Evolutionary conservation across 2,113 vertebrate species (phyloP).

Genomic region (Papio anubis): DNA sequence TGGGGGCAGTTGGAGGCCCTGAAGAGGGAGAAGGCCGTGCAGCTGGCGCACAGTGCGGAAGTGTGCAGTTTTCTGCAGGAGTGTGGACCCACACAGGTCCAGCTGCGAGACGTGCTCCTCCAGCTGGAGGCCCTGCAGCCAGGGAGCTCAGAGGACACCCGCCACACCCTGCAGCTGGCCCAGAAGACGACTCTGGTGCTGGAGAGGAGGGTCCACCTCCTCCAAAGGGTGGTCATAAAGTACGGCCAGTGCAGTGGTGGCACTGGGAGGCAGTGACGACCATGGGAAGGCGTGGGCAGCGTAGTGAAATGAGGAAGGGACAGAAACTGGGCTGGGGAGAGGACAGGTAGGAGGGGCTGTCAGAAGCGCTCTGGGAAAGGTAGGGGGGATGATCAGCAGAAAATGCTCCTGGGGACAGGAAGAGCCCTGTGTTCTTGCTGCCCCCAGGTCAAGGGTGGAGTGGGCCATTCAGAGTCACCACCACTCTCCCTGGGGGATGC

Average conservation of each 20-base stretch:
- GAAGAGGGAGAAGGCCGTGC: slow-evolving; percentile 88
- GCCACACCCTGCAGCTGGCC: slow-evolving; percentile 76
- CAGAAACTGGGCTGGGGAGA: background rate
- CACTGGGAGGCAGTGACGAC: background rate
- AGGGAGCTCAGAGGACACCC: slow-evolving; percentile 76
- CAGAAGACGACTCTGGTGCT: slow-evolving; percentile 87
- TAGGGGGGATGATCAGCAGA: background rate
- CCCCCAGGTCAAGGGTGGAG: background rate
- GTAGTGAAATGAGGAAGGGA: background rate
- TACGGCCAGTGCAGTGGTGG: slow-evolving; percentile 68
- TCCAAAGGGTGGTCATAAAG: slow-evolving; percentile 88
- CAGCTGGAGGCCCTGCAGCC: slow-evolving; percentile 78
- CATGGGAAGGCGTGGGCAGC: background rate
- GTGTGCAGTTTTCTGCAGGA: slow-evolving; percentile 87
- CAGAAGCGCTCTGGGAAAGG: background rate
- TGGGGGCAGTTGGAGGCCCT: slow-evolving; percentile 89
- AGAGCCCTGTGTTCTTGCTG: background rate
- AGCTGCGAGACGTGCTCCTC: slow-evolving; percentile 85
- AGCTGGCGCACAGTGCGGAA: slow-evolving; percentile 86
- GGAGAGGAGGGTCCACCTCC: slow-evolving; percentile 88
- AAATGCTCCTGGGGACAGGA: background rate
- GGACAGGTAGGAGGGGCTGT: background rate
- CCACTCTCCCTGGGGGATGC: background rate
- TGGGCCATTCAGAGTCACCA: background rate
- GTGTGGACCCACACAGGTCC: slow-evolving; percentile 83